A percentile compares a stretch with the other conserved stretches of the same genome.
Conservation (phyloP, 2,888 invertebrate species). For the Petrolisthes manimaculis region DNA sequence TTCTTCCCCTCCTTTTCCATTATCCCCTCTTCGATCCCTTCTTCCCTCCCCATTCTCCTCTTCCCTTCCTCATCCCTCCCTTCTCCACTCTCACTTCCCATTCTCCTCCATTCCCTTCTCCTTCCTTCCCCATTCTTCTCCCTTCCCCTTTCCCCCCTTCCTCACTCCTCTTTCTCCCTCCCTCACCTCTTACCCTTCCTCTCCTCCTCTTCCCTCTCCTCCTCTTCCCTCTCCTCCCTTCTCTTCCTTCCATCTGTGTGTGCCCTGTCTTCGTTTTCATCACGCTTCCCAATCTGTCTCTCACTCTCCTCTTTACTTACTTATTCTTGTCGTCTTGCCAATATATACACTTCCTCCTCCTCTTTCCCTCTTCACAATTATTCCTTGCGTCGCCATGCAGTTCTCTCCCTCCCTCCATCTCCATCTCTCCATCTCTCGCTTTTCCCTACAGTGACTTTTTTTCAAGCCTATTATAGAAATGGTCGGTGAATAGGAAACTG, state of each 20-base stretch:
- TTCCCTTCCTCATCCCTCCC: too few relatives aligned
- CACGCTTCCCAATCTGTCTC: not conserved
- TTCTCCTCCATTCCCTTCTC: not conserved
- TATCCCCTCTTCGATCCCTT: not conserved
- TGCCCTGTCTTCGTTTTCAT: not conserved
- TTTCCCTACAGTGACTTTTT: too few relatives aligned
- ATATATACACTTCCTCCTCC: not conserved
- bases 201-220: not conserved
- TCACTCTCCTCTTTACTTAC: not conserved
- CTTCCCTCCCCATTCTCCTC: not conserved
- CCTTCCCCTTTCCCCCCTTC: not conserved
- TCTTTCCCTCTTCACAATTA: not conserved
- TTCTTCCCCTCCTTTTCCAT: not conserved
- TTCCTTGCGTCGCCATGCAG: not conserved
- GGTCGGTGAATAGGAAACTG: too few relatives aligned
- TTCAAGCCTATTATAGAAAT: too few relatives aligned
- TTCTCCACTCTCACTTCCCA: not conserved
- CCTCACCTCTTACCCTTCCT: slow-evolving; percentile 9
- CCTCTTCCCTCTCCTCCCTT: not conserved
- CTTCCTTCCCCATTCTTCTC: not conserved
- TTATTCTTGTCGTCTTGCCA: not conserved
- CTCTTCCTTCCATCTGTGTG: not conserved
- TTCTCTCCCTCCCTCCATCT: not conserved
- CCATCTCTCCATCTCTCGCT: not conserved
- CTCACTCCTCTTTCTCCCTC: slow-evolving; percentile 7